These are phyloP conservation scores for Chaenogobius annularis DNA, from an alignment of 2,113 vertebrate genomes.

Conservation along the genomic window DNA sequence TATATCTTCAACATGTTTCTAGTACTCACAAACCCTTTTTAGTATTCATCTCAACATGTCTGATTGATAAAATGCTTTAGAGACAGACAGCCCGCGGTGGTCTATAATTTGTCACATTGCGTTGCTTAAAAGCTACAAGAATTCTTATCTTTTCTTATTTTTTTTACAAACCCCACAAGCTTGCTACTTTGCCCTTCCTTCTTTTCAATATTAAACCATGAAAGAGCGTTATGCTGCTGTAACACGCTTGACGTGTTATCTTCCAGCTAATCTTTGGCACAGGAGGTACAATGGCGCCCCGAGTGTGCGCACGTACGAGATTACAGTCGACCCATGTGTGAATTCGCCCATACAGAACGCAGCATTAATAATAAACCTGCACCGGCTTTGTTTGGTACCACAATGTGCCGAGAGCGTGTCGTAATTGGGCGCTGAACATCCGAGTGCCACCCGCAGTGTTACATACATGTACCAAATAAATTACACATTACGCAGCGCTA, in stretches of 20 bases:
- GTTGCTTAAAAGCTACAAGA: too few relatives aligned
- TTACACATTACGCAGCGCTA: not conserved
- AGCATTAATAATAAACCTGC: not conserved
- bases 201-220: too few relatives aligned
- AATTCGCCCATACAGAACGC: not conserved
- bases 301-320: not conserved
- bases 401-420: not conserved
- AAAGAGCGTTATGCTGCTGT: not conserved
- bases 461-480: not conserved
- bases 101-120: too few relatives aligned
- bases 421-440: not conserved
- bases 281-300: not conserved
- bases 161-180: too few relatives aligned
- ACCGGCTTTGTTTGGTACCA: not conserved
- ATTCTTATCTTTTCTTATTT: too few relatives aligned
- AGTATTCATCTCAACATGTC: too few relatives aligned
- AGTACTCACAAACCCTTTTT: too few relatives aligned
- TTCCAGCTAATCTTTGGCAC: not conserved
- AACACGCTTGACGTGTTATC: not conserved
- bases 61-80: too few relatives aligned
- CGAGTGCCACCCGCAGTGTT: not conserved
- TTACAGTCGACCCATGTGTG: not conserved
- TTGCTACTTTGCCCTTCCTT: too few relatives aligned
- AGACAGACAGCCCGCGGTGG: too few relatives aligned
- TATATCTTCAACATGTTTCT: too few relatives aligned